Base-by-base conservation (phyloP, 2,113 vertebrate species). In the Glaucidium brasilianum region DNA sequence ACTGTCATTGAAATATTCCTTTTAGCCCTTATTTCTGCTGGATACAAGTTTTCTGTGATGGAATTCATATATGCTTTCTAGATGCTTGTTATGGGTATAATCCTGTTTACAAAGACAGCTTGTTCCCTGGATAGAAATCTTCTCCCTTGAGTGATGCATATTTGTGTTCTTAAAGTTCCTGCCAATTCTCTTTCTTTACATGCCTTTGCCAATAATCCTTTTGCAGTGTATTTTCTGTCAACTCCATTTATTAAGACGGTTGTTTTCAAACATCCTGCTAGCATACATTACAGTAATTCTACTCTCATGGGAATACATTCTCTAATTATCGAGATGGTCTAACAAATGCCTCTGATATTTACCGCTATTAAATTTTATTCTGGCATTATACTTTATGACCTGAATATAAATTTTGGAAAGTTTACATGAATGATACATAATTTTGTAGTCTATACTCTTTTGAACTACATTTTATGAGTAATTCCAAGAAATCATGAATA, bases 61-160 rank as follows among this genome's bases (percentile, higher is more conserved):
- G 49, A 49, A 77, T 63, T 81, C 17, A 43, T 80, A 16, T 22
- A 68, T 39, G n/a, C 67, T 92, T 94, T 94, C 69, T 95, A 80
- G 90, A 41, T 43, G 52, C 49, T 85, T 92, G 66, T 79, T 96
- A 41, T 69, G 79, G 76, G 50, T 67, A 58, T 84, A 97, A 95
- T 96, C 91, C 73, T 94, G 96, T 96, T 97, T 96, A 96, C 66
- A 94, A 96, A 95, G 81, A 83, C 60, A 94, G 84, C 81, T 94
- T 95, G 55, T 49, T 96, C 73, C 79, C 84, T 9, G 14, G 85
- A 80, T 74, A 85, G 83, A 91, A 90, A 85, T 92, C 73, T 95
- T 94, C 85, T 95, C 84, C 78, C 84, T 69, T 84, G 91, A 91
- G 88, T 95, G 76, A 91, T 84, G 53, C 60, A 67, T 69, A 81